These are phyloP conservation scores for Atopsyche davidsoni DNA, from an alignment of 1,140 invertebrate species.

Conservation along the genomic window DNA sequence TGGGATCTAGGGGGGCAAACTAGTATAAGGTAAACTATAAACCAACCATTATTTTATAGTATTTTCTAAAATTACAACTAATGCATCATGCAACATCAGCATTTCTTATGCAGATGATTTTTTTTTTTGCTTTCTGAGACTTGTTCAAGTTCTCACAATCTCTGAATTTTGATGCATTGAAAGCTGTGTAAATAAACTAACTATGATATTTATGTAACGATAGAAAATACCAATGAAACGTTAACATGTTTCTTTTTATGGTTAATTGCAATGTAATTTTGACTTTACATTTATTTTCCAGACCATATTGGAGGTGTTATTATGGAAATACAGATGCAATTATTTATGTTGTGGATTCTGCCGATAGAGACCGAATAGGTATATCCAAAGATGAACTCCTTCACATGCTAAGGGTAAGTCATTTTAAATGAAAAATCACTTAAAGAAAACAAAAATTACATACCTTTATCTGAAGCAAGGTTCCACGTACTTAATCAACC, in stretches of 20 bases:
- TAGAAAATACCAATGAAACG: too few species aligned
- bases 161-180: too few species aligned
- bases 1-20: slow-evolving; percentile 99
- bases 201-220: background rate
- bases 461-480: too few species aligned
- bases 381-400: slow-evolving; percentile 98
- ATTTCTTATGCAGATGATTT: too few species aligned
- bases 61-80: background rate
- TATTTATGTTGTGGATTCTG: slow-evolving; percentile 99
- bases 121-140: too few species aligned
- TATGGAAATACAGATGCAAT: slow-evolving; percentile 99
- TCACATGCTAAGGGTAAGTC: slow-evolving; percentile 87
- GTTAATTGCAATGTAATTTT: slow-evolving; percentile 5
- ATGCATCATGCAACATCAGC: background rate
- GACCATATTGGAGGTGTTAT: slow-evolving; percentile 99
- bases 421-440: slow-evolving; percentile 2
- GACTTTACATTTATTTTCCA: slow-evolving; percentile 45
- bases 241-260: background rate
- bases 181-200: too few species aligned
- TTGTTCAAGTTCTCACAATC: too few species aligned
- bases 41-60: too few species aligned
- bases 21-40: slow-evolving; percentile 69
- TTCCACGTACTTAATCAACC: background rate
- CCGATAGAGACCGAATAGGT: slow-evolving; percentile 96
- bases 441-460: background rate